These are phyloP conservation scores for Alsophila aescularia DNA, from an alignment of 2,888 invertebrate species.

Conservation along the genomic window DNA sequence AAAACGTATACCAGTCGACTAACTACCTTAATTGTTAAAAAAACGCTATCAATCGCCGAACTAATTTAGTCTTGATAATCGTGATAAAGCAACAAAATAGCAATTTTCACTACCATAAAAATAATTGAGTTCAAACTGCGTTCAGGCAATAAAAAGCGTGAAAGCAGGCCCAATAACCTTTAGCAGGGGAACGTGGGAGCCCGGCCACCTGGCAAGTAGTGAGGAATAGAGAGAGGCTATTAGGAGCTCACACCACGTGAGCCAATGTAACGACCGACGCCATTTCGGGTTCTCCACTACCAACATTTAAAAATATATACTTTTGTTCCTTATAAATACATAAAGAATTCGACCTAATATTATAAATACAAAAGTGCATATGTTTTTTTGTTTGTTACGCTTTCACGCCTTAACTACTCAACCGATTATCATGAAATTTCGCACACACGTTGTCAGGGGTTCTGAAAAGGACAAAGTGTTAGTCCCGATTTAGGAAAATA, in stretches of 20 bases:
- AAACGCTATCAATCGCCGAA: conserved; percentile 73
- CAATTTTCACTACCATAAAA: conserved; percentile 82
- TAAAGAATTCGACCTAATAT: no score
- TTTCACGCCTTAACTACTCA: no score
- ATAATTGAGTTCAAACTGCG: conserved; percentile 84
- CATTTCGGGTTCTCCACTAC: conserved; percentile 66
- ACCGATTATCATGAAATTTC: no score
- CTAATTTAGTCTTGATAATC: conserved; percentile 81
- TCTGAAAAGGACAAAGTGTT: no score
- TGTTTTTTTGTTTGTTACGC: no score
- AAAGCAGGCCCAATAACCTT: conserved; percentile 82
- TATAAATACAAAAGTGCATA: no score
- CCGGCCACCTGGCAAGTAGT: conserved; percentile 72
- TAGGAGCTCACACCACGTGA: conserved; percentile 72
- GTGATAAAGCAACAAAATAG: conserved; percentile 83
- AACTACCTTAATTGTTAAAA: conserved; percentile 51
- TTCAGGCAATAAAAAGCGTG: conserved; percentile 83
- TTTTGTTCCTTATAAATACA: conserved; percentile 14
- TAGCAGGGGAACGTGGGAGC: conserved; percentile 76
- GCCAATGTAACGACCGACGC: conserved; percentile 67
- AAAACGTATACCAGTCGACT: conserved; percentile 16
- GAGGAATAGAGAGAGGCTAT: conserved; percentile 75
- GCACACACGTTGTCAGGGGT: no score
- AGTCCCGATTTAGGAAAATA: no score
- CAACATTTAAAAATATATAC: conserved; percentile 53